A percentile compares a stretch with the other conserved stretches of the same genome.
phyloP scores from a whole-genome alignment of 1,140 invertebrate species.

The Phymastichus coffea region DNA sequence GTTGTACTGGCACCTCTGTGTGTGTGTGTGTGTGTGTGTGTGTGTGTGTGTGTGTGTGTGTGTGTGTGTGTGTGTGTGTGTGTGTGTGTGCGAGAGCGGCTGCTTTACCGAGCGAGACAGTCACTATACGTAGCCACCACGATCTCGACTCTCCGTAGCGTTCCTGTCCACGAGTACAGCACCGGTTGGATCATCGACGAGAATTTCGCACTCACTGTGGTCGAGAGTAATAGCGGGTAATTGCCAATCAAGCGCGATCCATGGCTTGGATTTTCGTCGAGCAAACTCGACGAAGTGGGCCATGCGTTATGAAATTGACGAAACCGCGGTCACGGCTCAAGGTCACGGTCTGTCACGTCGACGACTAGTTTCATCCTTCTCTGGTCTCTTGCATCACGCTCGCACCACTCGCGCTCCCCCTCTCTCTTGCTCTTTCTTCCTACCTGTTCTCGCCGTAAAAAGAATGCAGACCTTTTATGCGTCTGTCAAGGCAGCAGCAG shows the following conservation, averaged over 20 bases:
- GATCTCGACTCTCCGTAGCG: too few species aligned
- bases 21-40: too few species aligned
- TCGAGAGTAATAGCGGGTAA: neutral
- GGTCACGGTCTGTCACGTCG: conserved; percentile 7
- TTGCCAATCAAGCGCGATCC: neutral
- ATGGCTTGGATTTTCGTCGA: neutral
- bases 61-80: too few species aligned
- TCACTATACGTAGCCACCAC: neutral
- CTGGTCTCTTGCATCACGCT: too few species aligned
- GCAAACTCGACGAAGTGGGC: too few species aligned
- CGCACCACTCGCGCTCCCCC: too few species aligned
- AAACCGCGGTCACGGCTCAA: neutral
- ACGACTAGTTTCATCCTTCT: neutral
- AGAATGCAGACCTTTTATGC: conserved; percentile 15
- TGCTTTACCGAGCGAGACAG: conserved; percentile 12
- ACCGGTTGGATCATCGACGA: neutral
- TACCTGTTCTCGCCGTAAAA: too few species aligned
- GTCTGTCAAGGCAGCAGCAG: too few species aligned
- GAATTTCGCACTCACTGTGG: neutral
- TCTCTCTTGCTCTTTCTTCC: neutral
- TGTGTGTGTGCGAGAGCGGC: too few species aligned
- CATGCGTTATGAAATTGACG: neutral
- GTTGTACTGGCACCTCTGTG: too few species aligned
- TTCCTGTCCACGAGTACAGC: too few species aligned
- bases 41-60: too few species aligned